Conservation (phyloP, 2,113 vertebrate species). For the Malurus melanocephalus region DNA sequence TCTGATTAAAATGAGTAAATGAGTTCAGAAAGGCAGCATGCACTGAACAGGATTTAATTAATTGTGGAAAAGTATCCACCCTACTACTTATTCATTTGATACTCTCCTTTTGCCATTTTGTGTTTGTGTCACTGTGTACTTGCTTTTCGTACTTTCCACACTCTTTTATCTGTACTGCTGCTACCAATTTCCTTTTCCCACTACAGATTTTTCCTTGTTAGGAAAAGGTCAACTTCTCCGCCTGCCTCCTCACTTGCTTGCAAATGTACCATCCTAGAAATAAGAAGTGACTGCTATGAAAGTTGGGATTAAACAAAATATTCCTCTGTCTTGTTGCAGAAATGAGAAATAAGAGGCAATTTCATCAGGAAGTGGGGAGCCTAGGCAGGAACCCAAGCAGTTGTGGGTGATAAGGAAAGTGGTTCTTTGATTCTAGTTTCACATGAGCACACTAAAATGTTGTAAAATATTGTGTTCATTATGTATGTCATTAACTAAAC, state of each 20-base stretch:
- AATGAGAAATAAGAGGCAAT: not conserved
- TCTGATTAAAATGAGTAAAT: not conserved
- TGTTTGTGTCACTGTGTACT: not conserved
- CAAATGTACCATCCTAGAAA: not conserved
- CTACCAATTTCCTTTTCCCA: not conserved
- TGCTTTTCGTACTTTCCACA: not conserved
- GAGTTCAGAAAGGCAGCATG: not conserved
- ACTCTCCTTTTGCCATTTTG: not conserved
- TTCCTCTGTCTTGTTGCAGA: not conserved
- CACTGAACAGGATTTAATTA: not conserved
- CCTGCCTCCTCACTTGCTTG: not conserved
- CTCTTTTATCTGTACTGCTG: not conserved
- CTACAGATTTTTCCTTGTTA: not conserved
- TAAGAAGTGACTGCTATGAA: not conserved
- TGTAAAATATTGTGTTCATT: not conserved
- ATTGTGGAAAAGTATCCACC: not conserved
- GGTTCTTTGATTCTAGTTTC: not conserved
- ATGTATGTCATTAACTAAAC: not conserved
- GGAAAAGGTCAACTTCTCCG: not conserved
- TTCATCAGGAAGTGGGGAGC: not conserved
- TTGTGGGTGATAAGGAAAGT: not conserved
- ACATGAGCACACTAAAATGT: not conserved
- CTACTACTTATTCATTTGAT: not conserved
- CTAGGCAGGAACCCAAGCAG: not conserved
- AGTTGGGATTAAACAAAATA: not conserved